Percentiles rank a stretch among this genome's conserved stretches.
Conservation (phyloP, 2,797 vertebrate genomes). For the Cryptoblepharus egeriae region DNA sequence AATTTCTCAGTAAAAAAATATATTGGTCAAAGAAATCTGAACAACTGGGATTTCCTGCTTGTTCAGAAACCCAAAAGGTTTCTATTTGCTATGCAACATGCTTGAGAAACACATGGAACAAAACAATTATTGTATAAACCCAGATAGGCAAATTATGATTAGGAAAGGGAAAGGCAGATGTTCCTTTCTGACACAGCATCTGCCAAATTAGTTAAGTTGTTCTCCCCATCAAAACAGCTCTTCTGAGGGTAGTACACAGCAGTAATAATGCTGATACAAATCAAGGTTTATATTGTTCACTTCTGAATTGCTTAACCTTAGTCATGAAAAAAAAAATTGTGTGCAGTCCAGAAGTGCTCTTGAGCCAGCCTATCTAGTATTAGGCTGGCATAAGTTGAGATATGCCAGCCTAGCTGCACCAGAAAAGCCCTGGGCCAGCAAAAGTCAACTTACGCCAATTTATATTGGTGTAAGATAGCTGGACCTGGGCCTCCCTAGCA, state of each 20-base stretch:
- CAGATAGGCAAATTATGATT: not conserved
- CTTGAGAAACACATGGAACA: not conserved
- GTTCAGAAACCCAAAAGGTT: too few species aligned
- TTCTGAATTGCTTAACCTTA: not conserved
- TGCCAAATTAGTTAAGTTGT: conserved; percentile 6
- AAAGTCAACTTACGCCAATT: too few species aligned
- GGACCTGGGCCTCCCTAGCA: too few species aligned
- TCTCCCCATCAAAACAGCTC: conserved; percentile 1
- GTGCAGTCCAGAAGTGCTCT: too few species aligned
- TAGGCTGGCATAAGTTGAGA: too few species aligned
- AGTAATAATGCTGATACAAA: not conserved
- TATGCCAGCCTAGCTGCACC: too few species aligned
- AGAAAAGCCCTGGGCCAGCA: too few species aligned
- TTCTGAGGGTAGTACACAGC: not conserved
- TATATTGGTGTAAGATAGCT: too few species aligned
- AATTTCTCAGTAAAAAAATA: not conserved
- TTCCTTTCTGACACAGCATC: not conserved
- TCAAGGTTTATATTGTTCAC: not conserved
- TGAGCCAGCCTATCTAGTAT: too few species aligned
- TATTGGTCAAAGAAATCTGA: not conserved
- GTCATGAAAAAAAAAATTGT: too few species aligned
- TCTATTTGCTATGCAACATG: not conserved
- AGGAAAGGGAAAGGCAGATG: conserved; percentile 6
- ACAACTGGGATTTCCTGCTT: not conserved
- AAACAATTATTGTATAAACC: conserved; percentile 3